Conservation (phyloP, 2,797 vertebrate species). For the Trachurus trachurus region DNA sequence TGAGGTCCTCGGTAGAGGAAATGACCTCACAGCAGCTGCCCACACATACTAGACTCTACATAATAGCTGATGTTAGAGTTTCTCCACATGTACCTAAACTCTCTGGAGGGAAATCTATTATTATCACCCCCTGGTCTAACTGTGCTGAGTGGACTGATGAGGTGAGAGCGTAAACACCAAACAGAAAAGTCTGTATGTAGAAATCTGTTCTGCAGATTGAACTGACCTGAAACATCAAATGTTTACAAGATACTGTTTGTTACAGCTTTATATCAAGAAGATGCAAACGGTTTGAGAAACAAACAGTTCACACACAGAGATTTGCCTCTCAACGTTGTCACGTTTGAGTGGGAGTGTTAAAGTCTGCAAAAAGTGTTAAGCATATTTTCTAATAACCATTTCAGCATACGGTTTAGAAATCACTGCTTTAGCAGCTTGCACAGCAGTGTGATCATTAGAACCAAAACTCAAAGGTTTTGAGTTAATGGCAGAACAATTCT, state of each 20-base stretch:
- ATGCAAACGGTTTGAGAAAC: background rate
- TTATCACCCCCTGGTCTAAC: conserved; percentile 46
- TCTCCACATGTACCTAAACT: conserved; percentile 44
- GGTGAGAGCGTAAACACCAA: conserved; percentile 51
- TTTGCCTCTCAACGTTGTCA: background rate
- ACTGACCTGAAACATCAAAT: conserved; percentile 27
- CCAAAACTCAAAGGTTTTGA: too few relatives aligned
- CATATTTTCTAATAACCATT: conserved; percentile 9
- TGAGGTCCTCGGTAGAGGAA: conserved; percentile 36
- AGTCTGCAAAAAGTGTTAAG: conserved; percentile 7
- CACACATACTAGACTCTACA: conserved; percentile 34
- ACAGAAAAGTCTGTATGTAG: conserved; percentile 34
- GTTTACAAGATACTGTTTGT: conserved; percentile 15
- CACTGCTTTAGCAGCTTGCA: background rate
- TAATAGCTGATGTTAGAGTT: conserved; percentile 40
- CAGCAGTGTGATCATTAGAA: background rate
- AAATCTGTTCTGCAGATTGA: background rate
- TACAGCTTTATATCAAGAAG: background rate
- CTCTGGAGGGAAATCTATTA: conserved; percentile 53
- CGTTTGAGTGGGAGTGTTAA: background rate
- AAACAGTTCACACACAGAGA: background rate
- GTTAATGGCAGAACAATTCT: too few relatives aligned
- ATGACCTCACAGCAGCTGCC: conserved; percentile 45
- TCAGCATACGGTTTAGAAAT: background rate
- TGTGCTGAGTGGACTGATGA: conserved; percentile 34